Base-by-base conservation (phyloP, 1,140 invertebrate genomes). In the Tetramorium parvispinum region DNA sequence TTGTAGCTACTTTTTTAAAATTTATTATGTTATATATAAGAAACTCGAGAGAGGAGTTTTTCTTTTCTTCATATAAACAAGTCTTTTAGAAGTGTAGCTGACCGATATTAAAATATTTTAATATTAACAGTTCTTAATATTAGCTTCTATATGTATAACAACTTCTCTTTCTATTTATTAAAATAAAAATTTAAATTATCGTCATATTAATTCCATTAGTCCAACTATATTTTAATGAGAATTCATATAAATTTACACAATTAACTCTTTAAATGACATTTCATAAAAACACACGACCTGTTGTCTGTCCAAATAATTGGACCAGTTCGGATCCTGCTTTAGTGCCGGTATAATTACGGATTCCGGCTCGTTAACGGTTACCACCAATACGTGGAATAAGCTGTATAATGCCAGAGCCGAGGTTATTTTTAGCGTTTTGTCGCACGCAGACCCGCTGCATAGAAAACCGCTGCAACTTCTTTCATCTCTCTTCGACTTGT, bases 301-400 rank as follows among this genome's bases (percentile, higher is more conserved):
- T 86, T 97, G 94, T 91, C 96, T 96, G 92, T 97, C 97, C 59
- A 98, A 95, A 91, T 97, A 97, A 82, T 96, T 96, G 1, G 96
- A 96, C 97, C 97, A 97, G 24, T 96, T 94, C 4, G 51, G 95
- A 93, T 70, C 95, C 95, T 85, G 95, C 88, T 97, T 97, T 10
- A 98, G 94, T 0, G 96, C 95, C 79, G 96, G 96, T 55, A 97
- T 95, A 5, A 98, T 92, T 13, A 96, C 96, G 0, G 95, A 94
- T 27, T 95, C 95, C 0, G 97, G 95, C 88, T 97, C 96, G 0
- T 95, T 93, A 37, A 96, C 95, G 76, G 96, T 97, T 32, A 96
- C 96, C 6, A 96, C 95, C 16, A 95, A 95, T 11, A 93, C 95
- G 93, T 68, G 93, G 85, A 77, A 93, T 87, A 76, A 93, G 93